A percentile compares a stretch with the other conserved stretches of the same genome.
Evolutionary conservation across 2,797 vertebrate species (phyloP).

Genomic region (Stomatorhinus walkeri): DNA sequence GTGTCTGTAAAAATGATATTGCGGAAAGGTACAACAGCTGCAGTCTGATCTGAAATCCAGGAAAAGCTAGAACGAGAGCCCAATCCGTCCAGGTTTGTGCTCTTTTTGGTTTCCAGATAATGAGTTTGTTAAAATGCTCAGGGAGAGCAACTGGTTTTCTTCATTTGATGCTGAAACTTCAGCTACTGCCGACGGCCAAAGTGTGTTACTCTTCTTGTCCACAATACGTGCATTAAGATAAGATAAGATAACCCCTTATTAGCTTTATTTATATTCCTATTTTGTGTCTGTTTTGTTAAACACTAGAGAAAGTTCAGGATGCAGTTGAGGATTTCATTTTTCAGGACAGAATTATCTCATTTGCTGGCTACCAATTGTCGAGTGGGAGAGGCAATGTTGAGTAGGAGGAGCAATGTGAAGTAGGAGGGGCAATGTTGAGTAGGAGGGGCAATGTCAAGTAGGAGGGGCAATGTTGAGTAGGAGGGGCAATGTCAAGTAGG

Average conservation of each 20-base stretch:
- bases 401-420: too few species aligned
- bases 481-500: too few species aligned
- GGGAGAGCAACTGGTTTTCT: not conserved
- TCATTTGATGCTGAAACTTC: not conserved
- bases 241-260: not conserved
- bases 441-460: too few species aligned
- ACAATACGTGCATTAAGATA: not conserved
- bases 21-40: not conserved
- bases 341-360: not conserved
- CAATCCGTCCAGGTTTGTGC: not conserved
- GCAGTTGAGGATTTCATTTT: not conserved
- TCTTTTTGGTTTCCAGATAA: not conserved
- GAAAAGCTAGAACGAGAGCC: not conserved
- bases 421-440: too few species aligned
- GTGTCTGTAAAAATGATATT: not conserved
- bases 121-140: not conserved
- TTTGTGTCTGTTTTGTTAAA: not conserved
- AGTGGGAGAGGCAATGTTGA: too few species aligned
- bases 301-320: not conserved
- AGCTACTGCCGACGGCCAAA: not conserved
- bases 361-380: not conserved
- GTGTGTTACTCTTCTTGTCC: not conserved
- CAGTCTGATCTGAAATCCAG: not conserved
- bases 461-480: too few species aligned
- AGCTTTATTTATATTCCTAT: not conserved